Evolutionary conservation across 2,888 invertebrate genomes (phyloP).

Genomic region (Eudemis profundana): DNA sequence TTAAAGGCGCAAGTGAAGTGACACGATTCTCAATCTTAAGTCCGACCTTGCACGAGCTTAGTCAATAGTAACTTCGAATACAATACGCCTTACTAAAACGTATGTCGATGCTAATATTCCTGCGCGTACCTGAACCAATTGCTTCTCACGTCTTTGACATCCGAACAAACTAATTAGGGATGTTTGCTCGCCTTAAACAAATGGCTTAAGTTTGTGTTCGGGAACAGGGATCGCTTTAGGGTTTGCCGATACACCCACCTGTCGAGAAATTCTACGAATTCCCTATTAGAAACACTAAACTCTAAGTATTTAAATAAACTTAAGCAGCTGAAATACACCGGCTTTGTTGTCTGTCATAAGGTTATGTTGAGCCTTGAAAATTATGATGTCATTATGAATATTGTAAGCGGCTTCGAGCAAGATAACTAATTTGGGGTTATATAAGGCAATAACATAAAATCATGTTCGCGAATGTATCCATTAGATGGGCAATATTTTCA

Average conservation of each 20-base stretch:
- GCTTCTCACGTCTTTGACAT: conserved; percentile 57
- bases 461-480: conserved; percentile 8
- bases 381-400: conserved; percentile 32
- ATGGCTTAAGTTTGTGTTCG: conserved; percentile 37
- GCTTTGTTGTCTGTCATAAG: not conserved
- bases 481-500: conserved; percentile 8
- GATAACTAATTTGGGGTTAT: conserved; percentile 32
- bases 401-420: conserved; percentile 28
- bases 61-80: not conserved
- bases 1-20: too few species aligned
- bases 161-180: conserved; percentile 61
- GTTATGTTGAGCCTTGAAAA: conserved; percentile 8
- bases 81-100: not conserved
- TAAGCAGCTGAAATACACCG: not conserved
- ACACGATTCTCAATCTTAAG: too few species aligned
- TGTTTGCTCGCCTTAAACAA: conserved; percentile 58
- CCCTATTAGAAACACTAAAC: not conserved
- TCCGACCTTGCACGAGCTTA: too few species aligned
- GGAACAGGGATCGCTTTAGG: conserved; percentile 25
- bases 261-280: conserved; percentile 13
- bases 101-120: conserved; percentile 24
- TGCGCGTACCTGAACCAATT: conserved; percentile 37
- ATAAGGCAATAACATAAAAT: conserved; percentile 28
- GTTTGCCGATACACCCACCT: conserved; percentile 20
- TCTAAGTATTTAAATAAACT: not conserved